These are phyloP conservation scores for Crossocerus cetratus DNA, from an alignment of 2,888 invertebrate genomes.

Conservation along the genomic window DNA sequence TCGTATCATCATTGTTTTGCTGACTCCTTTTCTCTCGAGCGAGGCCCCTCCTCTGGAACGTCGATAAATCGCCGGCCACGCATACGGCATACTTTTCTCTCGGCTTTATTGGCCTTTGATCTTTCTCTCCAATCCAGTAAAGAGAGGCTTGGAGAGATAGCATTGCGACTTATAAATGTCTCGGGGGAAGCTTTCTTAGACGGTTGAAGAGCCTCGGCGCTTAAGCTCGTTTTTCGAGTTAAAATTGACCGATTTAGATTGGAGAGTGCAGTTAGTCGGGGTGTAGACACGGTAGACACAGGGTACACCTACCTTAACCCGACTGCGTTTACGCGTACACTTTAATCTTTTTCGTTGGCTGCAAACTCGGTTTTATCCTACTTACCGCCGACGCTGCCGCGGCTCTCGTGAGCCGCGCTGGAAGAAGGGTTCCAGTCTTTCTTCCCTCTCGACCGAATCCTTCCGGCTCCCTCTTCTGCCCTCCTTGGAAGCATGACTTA, in stretches of 20 bases:
- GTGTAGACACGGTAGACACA: conserved; percentile 2
- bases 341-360: conserved; percentile 57
- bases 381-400: conserved; percentile 55
- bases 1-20: conserved; percentile 7
- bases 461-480: conserved; percentile 58
- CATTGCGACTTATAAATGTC: too few species aligned
- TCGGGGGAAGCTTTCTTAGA: too few species aligned
- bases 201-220: too few species aligned
- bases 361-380: conserved; percentile 59
- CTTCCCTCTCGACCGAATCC: conserved; percentile 60
- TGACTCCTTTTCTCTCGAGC: neutral
- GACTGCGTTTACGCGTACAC: conserved; percentile 46
- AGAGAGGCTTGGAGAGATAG: too few species aligned
- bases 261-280: neutral
- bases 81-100: too few species aligned
- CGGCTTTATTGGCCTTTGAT: too few species aligned
- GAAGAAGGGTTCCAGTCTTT: conserved; percentile 58
- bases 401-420: conserved; percentile 47
- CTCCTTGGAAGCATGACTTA: conserved; percentile 63
- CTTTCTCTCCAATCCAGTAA: too few species aligned
- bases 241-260: neutral
- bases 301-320: conserved; percentile 52
- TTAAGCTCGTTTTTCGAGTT: conserved; percentile 1
- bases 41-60: neutral
- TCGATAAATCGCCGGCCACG: too few species aligned